These are phyloP conservation scores for Lordiphosa andalusiaca DNA, from an alignment of 2,888 invertebrate species.

Conservation along the genomic window DNA sequence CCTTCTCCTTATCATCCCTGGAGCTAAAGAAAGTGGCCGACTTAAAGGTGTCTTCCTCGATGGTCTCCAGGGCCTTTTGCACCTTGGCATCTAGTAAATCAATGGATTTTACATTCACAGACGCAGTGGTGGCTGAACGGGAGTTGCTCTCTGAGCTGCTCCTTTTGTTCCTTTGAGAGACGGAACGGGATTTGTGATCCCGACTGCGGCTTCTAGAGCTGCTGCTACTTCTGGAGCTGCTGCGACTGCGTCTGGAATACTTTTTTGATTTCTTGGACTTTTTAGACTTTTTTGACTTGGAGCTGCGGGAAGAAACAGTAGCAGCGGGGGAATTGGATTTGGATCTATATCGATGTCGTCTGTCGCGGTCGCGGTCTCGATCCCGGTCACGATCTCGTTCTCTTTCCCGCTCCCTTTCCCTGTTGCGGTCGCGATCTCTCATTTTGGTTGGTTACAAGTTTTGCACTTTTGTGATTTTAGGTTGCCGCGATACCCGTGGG, in stretches of 20 bases:
- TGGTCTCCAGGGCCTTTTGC: slow-evolving; percentile 83
- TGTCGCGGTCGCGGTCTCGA: slow-evolving; percentile 55
- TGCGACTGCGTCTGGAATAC: slow-evolving; percentile 68
- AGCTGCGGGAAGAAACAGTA: slow-evolving; percentile 41
- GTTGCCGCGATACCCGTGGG: no score
- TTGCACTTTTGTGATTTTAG: no score
- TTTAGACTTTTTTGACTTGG: slow-evolving; percentile 70
- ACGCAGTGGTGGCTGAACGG: slow-evolving; percentile 23
- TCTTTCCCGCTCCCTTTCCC: slow-evolving; percentile 44
- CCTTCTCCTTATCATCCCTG: slow-evolving; percentile 81
- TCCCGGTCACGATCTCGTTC: slow-evolving; percentile 59
- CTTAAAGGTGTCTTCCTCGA: slow-evolving; percentile 86
- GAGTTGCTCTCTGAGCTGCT: slow-evolving; percentile 66
- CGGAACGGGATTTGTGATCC: slow-evolving; percentile 54
- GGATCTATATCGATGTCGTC: slow-evolving; percentile 65
- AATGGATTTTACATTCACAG: slow-evolving; percentile 47
- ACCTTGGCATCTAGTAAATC: slow-evolving; percentile 69
- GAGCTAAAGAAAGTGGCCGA: slow-evolving; percentile 82
- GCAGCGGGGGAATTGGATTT: slow-evolving; percentile 62
- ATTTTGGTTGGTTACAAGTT: no score
- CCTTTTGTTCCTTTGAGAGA: slow-evolving; percentile 37
- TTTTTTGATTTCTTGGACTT: slow-evolving; percentile 75
- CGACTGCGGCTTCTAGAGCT: slow-evolving; percentile 26
- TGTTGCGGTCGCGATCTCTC: slow-evolving; percentile 41
- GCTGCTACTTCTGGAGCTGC: slow-evolving; percentile 58